Conservation (phyloP, 2,797 vertebrate genomes). For the Zalophus californianus region DNA sequence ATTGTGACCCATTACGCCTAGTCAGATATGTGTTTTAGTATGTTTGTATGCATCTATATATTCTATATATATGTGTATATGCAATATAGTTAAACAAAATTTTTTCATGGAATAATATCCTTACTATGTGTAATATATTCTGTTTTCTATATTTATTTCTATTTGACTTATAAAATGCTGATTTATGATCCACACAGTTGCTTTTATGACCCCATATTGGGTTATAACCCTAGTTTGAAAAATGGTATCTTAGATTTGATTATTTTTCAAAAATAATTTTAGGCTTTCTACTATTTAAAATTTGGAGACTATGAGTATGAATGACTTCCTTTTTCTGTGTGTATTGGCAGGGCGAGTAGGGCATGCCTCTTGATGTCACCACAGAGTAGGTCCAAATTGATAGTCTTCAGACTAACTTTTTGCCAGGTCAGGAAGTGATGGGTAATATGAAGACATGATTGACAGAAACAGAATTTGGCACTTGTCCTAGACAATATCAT, state of each 20-base stretch:
- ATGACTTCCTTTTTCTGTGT: conserved; percentile 19
- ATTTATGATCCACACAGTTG: conserved; percentile 18
- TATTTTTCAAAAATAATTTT: conserved; percentile 46
- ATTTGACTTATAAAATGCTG: conserved; percentile 27
- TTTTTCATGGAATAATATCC: conserved; percentile 35
- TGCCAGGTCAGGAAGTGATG: conserved; percentile 70
- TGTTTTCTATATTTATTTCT: conserved; percentile 34
- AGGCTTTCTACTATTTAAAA: not conserved
- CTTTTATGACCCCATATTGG: not conserved
- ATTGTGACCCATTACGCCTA: not conserved
- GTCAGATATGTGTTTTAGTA: not conserved
- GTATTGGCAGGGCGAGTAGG: not conserved
- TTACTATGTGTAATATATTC: conserved; percentile 7
- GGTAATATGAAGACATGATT: conserved; percentile 72
- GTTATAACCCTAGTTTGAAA: conserved; percentile 51
- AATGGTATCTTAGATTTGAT: conserved; percentile 31
- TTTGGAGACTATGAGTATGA: not conserved
- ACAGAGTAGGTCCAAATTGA: conserved; percentile 55
- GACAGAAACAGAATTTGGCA: conserved; percentile 76
- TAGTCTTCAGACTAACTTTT: conserved; percentile 70
- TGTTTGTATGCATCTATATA: not conserved
- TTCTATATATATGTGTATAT: not conserved
- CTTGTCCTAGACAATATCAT: conserved; percentile 36
- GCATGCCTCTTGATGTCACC: conserved; percentile 31
- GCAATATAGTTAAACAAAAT: conserved; percentile 48